These are phyloP conservation scores for Mobula hypostoma DNA, from an alignment of 2,113 vertebrate species.

Conservation along the genomic window DNA sequence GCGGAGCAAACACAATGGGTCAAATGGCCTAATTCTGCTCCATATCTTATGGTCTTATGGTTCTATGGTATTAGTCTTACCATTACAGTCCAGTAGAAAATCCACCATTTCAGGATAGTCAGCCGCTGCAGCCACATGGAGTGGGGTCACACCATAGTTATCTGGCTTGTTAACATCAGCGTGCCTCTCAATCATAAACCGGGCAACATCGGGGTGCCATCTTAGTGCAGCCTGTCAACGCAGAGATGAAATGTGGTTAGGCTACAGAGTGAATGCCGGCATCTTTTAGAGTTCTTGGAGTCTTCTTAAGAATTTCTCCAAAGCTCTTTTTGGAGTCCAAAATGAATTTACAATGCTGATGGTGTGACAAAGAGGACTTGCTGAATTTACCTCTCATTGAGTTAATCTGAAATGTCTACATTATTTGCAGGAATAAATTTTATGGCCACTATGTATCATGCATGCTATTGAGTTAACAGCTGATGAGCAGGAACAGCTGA, in stretches of 20 bases:
- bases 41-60: no score
- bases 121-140: slow-evolving; percentile 24
- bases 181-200: slow-evolving; percentile 39
- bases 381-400: no score
- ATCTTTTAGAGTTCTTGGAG: no score
- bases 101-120: slow-evolving; percentile 32
- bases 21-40: no score
- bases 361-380: neutral
- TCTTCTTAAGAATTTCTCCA: no score
- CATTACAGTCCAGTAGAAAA: neutral
- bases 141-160: slow-evolving; percentile 33
- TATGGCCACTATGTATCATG: no score
- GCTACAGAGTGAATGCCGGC: neutral
- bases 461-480: no score
- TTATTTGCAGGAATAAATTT: neutral
- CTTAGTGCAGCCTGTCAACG: slow-evolving; percentile 37
- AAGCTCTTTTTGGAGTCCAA: neutral
- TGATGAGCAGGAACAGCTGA: neutral
- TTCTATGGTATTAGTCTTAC: neutral
- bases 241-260: neutral
- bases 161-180: slow-evolving; percentile 31
- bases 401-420: neutral
- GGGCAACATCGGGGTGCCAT: slow-evolving; percentile 41
- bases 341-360: neutral
- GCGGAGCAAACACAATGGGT: no score